phyloP scores from a whole-genome alignment of 2,888 invertebrate species.

The Diachrysia chrysitis region DNA sequence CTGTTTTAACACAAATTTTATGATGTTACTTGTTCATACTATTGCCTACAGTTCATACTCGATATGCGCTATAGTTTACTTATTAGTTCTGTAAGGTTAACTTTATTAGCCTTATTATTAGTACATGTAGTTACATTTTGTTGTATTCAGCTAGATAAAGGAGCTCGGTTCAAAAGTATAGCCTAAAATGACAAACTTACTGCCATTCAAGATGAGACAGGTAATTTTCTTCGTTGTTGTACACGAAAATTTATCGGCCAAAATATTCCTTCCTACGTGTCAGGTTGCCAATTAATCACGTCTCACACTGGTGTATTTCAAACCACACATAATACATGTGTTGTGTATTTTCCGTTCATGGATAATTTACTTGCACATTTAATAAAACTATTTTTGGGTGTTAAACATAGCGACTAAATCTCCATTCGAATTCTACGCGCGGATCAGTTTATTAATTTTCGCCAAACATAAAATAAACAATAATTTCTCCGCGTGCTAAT shows the following conservation, averaged over 20 bases:
- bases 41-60: too few relatives aligned
- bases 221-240: constrained; percentile 43
- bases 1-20: too few relatives aligned
- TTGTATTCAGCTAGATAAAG: constrained; percentile 26
- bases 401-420: constrained; percentile 21
- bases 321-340: constrained; percentile 21
- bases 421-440: constrained; percentile 29
- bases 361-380: constrained; percentile 15
- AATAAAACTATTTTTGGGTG: constrained; percentile 21
- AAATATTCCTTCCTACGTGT: constrained; percentile 34
- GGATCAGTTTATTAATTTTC: constrained; percentile 60
- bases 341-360: background rate
- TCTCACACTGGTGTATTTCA: constrained; percentile 25
- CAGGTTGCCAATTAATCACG: constrained; percentile 41
- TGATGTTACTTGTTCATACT: too few relatives aligned
- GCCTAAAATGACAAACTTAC: constrained; percentile 34
- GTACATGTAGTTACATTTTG: constrained; percentile 9
- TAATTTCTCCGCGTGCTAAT: constrained; percentile 59
- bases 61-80: too few relatives aligned
- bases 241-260: constrained; percentile 43
- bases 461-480: constrained; percentile 61
- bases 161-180: constrained; percentile 10
- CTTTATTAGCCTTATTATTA: constrained; percentile 25
- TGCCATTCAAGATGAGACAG: constrained; percentile 27
- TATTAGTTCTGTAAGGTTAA: too few relatives aligned